Evolutionary conservation across 2,113 vertebrate genomes (phyloP), one percentile per base, ranked within the genome.

Genomic region (Sclerurus mexicanus): DNA sequence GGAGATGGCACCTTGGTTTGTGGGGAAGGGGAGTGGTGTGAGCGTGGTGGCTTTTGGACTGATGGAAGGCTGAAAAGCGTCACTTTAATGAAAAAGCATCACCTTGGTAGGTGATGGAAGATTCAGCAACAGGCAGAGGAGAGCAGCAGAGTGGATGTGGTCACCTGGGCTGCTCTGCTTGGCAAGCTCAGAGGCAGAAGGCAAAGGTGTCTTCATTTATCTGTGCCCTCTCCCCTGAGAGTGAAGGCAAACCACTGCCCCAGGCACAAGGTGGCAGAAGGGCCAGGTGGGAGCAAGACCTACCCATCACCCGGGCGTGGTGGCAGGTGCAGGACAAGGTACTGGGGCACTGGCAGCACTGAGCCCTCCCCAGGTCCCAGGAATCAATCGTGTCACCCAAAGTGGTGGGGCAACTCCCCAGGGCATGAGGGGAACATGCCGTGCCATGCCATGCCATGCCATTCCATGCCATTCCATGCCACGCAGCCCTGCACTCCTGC

Each of bases 361-460:
- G 12, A 40, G 52, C 15, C 39, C 28, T 74, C 8, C 18, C 33
- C 5, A 5, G 40, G 20, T 28, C 21, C 33, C 6, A 24, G 60
- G 10, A 53, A 22, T 3, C 1, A 2, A 19, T 31, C 0, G 0
- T 16, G 3, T 37, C 59, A 6, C 31, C 49, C 3, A 3, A 6
- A 17, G 40, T 6, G 46, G 6, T 9, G n/a, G 4, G 20, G 7
- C 2, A 4, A 8, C 39, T 82, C 84, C 75, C 17, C 33, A 9
- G 5, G 66, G 55, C 1, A 1, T 0, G 1, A 28, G 21, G 27
- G 35, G 40, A 55, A 12, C 4, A 3, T 37, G 28, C 20, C 8
- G 2, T 39, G n/a, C 39, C 2, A 1, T 15, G 31, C 56, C 9
- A 0, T 21, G 25, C 35, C 6, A 1, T 39, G 59, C 35, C 10